Evolutionary conservation across 2,888 invertebrate genomes (phyloP), one percentile per base, ranked within the genome.

Genomic region (Hirtodrosophila confusa): DNA sequence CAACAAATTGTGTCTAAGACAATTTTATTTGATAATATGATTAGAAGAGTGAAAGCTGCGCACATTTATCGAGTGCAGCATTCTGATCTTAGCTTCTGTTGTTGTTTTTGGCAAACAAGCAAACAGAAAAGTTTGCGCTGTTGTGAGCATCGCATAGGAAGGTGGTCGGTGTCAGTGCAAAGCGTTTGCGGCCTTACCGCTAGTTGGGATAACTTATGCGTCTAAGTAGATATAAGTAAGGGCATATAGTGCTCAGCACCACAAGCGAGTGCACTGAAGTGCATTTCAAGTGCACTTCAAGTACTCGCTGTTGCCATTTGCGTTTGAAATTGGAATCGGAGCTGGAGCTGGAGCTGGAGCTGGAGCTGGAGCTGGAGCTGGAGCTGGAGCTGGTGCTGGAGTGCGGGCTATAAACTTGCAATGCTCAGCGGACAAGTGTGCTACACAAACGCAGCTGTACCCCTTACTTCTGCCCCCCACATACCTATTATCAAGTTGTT

Each of bases 261-360:
- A 53, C 48, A 39, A 56, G 23, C 54, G 69, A 74, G 62, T 72
- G 69, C 69, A 60, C 49, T 43, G 12, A 53, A 72, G 75, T 72
- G 75, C 63, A 60, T 41, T 56, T 64, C 45, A 39, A 72, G 75
- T 56, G 50, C 56, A 54, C 61, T 61, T 50, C 12, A 58, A 55
- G 50, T 44, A 55, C 33, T 48, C 40, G 43, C 57, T 53, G 23
- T 29, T 41, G 49, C 36, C 39, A 50, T 11, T 45, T 24, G 41
- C 53, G 3, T 11, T 29, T 43, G 23, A 24, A 23, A 11, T 9
- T 4, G 33, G 5, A 11, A 11, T n/a, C 1, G 48, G 7, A 33
- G 55, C 12, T 33, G 36, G 24, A 39, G 54, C 17, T 39, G 43
- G n/a, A n/a, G n/a, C n/a, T n/a, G 48, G 7, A 33, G 55, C 12